Conservation (phyloP, 2,888 invertebrate genomes). For the Drosophila dives region DNA sequence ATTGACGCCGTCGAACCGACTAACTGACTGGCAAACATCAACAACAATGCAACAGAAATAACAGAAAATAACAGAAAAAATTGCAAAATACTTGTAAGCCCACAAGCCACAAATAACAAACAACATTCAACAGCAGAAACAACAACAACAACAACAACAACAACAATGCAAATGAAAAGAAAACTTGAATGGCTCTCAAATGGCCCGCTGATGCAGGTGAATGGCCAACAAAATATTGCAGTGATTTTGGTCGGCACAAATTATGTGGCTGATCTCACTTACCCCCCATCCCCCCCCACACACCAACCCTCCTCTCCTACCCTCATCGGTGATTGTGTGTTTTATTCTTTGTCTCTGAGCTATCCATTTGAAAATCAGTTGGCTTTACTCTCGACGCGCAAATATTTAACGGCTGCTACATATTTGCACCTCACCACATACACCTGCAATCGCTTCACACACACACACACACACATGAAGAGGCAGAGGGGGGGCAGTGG, state of each 20-base stretch:
- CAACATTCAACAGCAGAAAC: slow-evolving; percentile 7
- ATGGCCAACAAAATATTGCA: slow-evolving; percentile 73
- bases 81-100: slow-evolving; percentile 27
- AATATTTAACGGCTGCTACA: slow-evolving; percentile 78
- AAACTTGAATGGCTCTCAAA: slow-evolving; percentile 28
- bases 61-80: background rate
- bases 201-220: slow-evolving; percentile 48
- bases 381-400: slow-evolving; percentile 62
- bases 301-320: no score
- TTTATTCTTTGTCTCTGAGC: background rate
- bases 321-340: background rate
- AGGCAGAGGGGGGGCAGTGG: slow-evolving; percentile 6
- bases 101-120: slow-evolving; percentile 38
- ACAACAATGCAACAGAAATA: background rate
- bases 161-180: slow-evolving; percentile 33
- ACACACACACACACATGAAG: background rate
- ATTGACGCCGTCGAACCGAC: slow-evolving; percentile 31
- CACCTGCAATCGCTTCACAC: slow-evolving; percentile 24
- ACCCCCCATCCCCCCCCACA: background rate
- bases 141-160: slow-evolving; percentile 2
- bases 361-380: slow-evolving; percentile 65
- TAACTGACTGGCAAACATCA: slow-evolving; percentile 26
- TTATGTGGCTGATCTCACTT: slow-evolving; percentile 50
- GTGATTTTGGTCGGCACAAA: slow-evolving; percentile 71
- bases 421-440: slow-evolving; percentile 70